Percentiles rank a stretch among this genome's conserved stretches.
These are phyloP conservation scores for Microplitis mediator DNA, from an alignment of 1,140 invertebrate genomes.

Conservation along the genomic window DNA sequence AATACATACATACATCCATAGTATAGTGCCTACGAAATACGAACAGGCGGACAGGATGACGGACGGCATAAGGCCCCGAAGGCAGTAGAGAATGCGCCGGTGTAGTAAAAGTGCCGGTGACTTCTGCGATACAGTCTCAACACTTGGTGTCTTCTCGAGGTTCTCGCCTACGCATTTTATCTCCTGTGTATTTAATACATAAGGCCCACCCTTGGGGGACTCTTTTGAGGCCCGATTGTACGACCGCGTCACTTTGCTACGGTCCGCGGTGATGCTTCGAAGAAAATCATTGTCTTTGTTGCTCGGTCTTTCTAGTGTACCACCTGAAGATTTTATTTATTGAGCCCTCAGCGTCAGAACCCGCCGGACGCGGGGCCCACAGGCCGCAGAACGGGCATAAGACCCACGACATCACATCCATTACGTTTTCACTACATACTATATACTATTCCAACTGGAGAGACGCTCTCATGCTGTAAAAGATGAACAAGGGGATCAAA, in stretches of 20 bases:
- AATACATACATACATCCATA: too few relatives aligned
- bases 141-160: conserved; percentile 25
- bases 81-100: conserved; percentile 35
- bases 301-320: conserved; percentile 20
- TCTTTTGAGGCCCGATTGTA: conserved; percentile 16
- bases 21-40: conserved; percentile 37
- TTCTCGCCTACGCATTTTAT: conserved; percentile 47
- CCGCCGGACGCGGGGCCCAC: conserved; percentile 1
- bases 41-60: conserved; percentile 58
- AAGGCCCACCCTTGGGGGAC: not conserved
- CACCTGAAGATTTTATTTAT: conserved; percentile 37
- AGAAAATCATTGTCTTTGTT: conserved; percentile 18
- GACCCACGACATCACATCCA: conserved; percentile 5
- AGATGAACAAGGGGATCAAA: conserved; percentile 21
- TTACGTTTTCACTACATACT: conserved; percentile 4
- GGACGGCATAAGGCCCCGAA: conserved; percentile 52
- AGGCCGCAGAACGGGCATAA: conserved; percentile 8
- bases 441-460: not conserved
- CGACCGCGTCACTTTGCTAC: conserved; percentile 19
- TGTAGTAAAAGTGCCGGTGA: conserved; percentile 41
- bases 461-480: not conserved
- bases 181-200: conserved; percentile 5
- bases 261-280: conserved; percentile 24
- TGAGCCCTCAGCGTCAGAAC: conserved; percentile 24
- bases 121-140: conserved; percentile 51